These are phyloP conservation scores for Penaeus vannamei DNA, from an alignment of 1,140 invertebrate genomes.

Conservation along the genomic window DNA sequence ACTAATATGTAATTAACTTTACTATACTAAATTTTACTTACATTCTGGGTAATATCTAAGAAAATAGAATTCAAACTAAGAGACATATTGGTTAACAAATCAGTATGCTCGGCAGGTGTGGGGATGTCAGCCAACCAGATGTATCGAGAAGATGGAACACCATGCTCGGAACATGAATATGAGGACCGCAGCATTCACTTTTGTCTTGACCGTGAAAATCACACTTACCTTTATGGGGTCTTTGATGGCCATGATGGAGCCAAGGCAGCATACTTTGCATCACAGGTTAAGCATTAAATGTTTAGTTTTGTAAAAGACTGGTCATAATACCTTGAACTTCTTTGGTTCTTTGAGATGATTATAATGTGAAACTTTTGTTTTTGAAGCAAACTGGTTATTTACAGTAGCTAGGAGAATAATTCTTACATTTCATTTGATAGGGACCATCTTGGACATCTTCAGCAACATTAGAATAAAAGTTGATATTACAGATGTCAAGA, in stretches of 20 bases:
- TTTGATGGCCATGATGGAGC: conserved; percentile 90
- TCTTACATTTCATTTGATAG: too few species aligned
- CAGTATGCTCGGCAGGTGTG: conserved; percentile 75
- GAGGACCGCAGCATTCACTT: conserved; percentile 91
- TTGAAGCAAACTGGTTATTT: too few species aligned
- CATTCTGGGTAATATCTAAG: too few species aligned
- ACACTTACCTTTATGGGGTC: conserved; percentile 82
- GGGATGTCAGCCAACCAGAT: conserved; percentile 88
- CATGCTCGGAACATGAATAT: conserved; percentile 82
- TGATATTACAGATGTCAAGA: too few species aligned
- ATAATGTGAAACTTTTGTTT: too few species aligned
- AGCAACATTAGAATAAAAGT: too few species aligned
- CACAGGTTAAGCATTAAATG: conserved; percentile 50
- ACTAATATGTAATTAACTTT: neutral
- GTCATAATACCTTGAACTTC: neutral
- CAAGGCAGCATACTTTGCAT: conserved; percentile 73
- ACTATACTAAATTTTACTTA: neutral
- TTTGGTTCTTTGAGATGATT: neutral
- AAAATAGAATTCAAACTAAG: too few species aligned
- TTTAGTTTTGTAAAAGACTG: neutral
- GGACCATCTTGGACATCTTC: too few species aligned
- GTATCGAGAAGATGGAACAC: conserved; percentile 83
- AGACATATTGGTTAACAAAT: neutral
- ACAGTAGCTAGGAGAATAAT: too few species aligned
- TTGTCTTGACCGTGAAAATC: conserved; percentile 80